phyloP scores from a whole-genome alignment of 2,797 vertebrate species.

The Aldrovandia affinis region DNA sequence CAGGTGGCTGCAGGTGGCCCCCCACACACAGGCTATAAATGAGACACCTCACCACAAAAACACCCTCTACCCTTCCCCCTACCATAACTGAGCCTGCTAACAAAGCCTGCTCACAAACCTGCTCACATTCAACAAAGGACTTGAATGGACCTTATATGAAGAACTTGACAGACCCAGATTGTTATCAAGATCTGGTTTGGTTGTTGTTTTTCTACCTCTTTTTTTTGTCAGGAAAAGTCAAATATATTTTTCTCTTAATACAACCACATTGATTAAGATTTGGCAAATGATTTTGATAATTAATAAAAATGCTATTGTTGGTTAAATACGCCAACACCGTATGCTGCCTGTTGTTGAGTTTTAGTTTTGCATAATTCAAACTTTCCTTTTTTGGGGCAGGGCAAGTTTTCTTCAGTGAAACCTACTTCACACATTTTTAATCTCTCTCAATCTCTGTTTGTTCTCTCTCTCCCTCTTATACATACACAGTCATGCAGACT shows the following conservation, averaged over 20 bases:
- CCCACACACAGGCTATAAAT: constrained; percentile 73
- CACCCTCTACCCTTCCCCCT: constrained; percentile 45
- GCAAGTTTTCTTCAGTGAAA: background rate
- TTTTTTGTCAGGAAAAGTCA: background rate
- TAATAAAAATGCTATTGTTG: background rate
- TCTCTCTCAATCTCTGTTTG: background rate
- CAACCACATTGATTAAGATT: background rate
- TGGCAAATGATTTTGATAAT: background rate
- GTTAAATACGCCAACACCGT: background rate
- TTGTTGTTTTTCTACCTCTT: constrained; percentile 47
- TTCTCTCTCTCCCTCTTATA: background rate
- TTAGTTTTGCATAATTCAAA: background rate
- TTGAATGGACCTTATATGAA: too few relatives aligned
- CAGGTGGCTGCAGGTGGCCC: constrained; percentile 53
- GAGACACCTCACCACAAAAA: constrained; percentile 58
- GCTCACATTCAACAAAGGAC: too few relatives aligned
- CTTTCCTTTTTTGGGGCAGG: background rate
- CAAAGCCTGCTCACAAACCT: too few relatives aligned
- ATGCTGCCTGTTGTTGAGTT: background rate
- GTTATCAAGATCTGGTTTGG: constrained; percentile 60
- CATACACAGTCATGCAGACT: background rate
- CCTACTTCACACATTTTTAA: background rate
- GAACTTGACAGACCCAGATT: constrained; percentile 53
- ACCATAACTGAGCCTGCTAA: constrained; percentile 40
- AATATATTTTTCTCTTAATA: background rate